phyloP scores from a whole-genome alignment of 2,113 vertebrate species.

The Xiphias gladius region DNA sequence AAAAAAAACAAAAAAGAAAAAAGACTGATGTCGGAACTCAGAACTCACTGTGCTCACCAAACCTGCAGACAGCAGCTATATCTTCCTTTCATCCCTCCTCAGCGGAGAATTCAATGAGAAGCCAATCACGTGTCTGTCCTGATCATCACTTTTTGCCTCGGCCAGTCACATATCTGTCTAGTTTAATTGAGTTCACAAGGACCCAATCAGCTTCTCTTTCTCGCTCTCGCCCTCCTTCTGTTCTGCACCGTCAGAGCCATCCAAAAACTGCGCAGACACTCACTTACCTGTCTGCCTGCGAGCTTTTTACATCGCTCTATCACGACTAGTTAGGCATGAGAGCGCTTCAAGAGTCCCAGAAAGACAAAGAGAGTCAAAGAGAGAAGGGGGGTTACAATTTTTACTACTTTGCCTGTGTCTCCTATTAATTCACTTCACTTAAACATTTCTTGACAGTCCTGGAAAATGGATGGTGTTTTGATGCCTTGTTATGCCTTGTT shows the following conservation, averaged over 20 bases:
- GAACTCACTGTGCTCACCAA: conserved; percentile 21
- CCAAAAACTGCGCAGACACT: conserved; percentile 33
- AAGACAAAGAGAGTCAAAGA: neutral
- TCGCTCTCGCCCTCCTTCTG: conserved; percentile 17
- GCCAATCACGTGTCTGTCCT: conserved; percentile 66
- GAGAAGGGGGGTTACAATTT: conserved; percentile 13
- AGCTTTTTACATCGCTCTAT: conserved; percentile 48
- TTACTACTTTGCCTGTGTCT: conserved; percentile 22
- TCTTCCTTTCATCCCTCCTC: conserved; percentile 33
- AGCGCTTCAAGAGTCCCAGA: conserved; percentile 19
- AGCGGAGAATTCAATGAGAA: conserved; percentile 55
- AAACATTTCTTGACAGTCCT: conserved; percentile 52
- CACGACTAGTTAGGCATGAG: conserved; percentile 37
- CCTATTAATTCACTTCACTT: conserved; percentile 61
- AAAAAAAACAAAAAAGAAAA: conserved; percentile 14
- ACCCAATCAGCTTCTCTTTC: conserved; percentile 45
- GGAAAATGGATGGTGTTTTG: conserved; percentile 28
- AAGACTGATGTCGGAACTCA: conserved; percentile 48
- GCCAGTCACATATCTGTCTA: conserved; percentile 65
- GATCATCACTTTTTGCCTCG: conserved; percentile 57
- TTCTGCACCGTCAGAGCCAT: conserved; percentile 50
- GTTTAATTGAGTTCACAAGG: conserved; percentile 56
- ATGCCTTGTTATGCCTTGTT: conserved; percentile 39
- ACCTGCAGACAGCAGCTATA: conserved; percentile 46
- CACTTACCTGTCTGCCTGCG: conserved; percentile 32